Conservation (phyloP, 2,888 invertebrate genomes). For the Ferrisia virgata region DNA sequence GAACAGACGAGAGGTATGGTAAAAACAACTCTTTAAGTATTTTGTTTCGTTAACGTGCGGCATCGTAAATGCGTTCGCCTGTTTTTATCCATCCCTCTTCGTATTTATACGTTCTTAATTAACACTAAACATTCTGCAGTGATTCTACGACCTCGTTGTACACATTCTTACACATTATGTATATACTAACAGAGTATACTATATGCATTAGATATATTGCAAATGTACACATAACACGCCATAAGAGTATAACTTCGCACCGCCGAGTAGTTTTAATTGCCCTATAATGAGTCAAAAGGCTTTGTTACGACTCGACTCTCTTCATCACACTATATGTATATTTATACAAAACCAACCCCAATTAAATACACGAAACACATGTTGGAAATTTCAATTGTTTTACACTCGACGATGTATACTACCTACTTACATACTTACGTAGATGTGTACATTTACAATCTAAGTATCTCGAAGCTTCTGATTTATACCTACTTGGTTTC, state of each 20-base stretch:
- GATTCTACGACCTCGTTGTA: background rate
- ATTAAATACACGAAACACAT: constrained; percentile 1
- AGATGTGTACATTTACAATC: too few relatives aligned
- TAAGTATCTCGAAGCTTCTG: too few relatives aligned
- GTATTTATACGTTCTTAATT: background rate
- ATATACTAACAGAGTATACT: background rate
- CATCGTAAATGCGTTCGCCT: background rate
- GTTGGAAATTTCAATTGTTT: background rate
- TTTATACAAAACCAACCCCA: background rate
- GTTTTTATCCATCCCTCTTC: background rate
- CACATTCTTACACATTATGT: background rate
- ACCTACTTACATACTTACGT: too few relatives aligned
- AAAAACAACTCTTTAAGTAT: background rate
- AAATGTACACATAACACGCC: background rate
- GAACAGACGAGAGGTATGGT: background rate
- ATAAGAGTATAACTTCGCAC: background rate
- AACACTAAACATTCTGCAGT: background rate
- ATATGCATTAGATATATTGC: background rate
- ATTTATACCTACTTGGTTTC: background rate
- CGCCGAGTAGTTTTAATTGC: background rate
- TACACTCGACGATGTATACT: background rate
- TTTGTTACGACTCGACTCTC: background rate
- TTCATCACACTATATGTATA: background rate
- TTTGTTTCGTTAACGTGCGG: too few relatives aligned
- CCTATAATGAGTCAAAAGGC: background rate